Base-by-base conservation (phyloP, 2,797 vertebrate species). In the Phoeniculus purpureus region DNA sequence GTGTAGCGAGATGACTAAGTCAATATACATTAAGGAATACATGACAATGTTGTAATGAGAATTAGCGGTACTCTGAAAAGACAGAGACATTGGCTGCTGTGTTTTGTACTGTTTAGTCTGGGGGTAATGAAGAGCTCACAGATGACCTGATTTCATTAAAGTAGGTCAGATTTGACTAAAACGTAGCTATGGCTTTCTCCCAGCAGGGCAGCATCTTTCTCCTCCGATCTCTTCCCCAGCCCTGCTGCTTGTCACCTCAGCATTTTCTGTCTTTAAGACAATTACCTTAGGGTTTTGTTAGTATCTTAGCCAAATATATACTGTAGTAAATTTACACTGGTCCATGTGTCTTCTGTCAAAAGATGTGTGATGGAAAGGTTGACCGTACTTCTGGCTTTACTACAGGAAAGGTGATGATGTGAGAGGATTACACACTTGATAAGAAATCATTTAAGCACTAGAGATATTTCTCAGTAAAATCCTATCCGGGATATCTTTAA, bases 81-180 rank as follows among this genome's bases (percentile, higher is more conserved):
- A 92, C 94, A 90, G 97, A 97, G 96, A 96, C 96, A 91, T 91
- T 94, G 96, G 93, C 97, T 96, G 96, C 97, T 96, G 93, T 93
- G 89, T 96, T 97, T 96, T 95, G 96, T 90, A 93, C 96, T 98
- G 98, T 98, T 98, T 98, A 98, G 98, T 98, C 98, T 98, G 98
- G 98, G 98, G 98, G 97, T 98, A 98, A 98, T 99, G 98, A 98
- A 98, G 98, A 98, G 98, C 98, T 98, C 98, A 98, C 98, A 98
- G 98, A 98, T 98, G 98, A 99, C 98, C 98, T 98, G 97, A 98
- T 98, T 98, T 98, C 96, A 97, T 98, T 98, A 97, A 98, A 98
- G 96, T 98, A 97, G 98, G 98, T 98, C 98, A 98, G 97, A 97
- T 96, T 96, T 97, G 93, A 95, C 96, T 97, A 96, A 96, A 97